Percentiles rank a stretch among this genome's conserved stretches.
Conservation (phyloP, 2,888 invertebrate species). For the Himalopsyche kuldschensis region DNA sequence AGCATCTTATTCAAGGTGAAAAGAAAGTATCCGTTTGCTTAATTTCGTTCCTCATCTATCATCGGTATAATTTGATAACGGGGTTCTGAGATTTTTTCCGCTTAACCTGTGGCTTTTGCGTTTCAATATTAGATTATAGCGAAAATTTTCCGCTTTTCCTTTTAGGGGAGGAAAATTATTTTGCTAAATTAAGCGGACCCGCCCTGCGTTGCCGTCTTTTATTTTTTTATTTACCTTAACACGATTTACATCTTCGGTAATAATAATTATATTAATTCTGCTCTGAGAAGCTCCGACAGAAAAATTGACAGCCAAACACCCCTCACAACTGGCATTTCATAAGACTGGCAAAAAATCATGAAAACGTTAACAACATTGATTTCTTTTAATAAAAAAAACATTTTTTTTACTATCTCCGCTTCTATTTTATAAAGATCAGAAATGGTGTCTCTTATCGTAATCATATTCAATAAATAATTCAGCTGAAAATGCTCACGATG, state of each 20-base stretch:
- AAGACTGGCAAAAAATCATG: no score
- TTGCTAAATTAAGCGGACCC: neutral
- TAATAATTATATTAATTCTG: neutral
- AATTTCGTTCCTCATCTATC: neutral
- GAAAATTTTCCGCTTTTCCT: neutral
- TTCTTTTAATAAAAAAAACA: no score
- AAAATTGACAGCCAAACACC: no score
- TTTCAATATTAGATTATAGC: neutral
- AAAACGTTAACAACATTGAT: no score
- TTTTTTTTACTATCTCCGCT: no score
- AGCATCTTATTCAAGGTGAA: no score
- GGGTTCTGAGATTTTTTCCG: neutral
- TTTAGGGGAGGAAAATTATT: neutral
- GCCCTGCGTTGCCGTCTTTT: neutral
- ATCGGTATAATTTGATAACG: neutral
- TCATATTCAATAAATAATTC: no score
- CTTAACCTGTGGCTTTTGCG: neutral
- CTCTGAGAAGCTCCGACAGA: no score
- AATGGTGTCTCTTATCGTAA: no score
- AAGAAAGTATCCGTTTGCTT: neutral
- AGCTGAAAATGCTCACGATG: no score
- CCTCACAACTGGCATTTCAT: no score
- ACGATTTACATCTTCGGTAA: neutral
- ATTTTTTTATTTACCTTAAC: neutral
- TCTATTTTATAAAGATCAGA: no score